Percentiles rank a stretch among this genome's conserved stretches.
phyloP scores from a whole-genome alignment of 2,113 vertebrate species.

The Prionailurus viverrinus region DNA sequence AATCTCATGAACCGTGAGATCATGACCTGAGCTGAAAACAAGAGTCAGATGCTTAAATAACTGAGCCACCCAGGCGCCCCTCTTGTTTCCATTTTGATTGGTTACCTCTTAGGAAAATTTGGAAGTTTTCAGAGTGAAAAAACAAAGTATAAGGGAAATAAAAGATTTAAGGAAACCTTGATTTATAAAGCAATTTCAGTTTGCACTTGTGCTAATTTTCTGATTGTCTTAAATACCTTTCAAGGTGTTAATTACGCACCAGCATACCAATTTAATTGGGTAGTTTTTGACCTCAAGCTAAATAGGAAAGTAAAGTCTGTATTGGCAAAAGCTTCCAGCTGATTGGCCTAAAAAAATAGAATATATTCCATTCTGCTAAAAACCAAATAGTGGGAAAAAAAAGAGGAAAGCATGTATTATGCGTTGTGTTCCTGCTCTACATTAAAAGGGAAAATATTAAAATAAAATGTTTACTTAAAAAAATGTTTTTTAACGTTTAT shows the following conservation, averaged over 20 bases:
- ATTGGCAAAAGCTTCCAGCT: neutral
- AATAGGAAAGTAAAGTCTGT: neutral
- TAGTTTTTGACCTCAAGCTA: neutral
- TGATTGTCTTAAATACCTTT: constrained; percentile 5
- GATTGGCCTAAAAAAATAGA: neutral
- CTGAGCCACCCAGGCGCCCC: too few relatives aligned
- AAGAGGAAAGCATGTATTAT: neutral
- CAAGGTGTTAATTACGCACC: neutral
- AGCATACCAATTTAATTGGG: neutral
- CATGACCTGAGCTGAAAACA: too few relatives aligned
- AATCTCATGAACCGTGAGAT: too few relatives aligned
- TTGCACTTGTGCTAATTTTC: constrained; percentile 18
- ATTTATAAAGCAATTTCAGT: neutral
- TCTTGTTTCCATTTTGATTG: neutral
- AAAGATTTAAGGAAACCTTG: neutral
- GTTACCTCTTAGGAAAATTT: neutral
- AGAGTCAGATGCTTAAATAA: too few relatives aligned
- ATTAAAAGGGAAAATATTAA: neutral
- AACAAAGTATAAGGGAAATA: neutral
- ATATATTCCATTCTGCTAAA: neutral
- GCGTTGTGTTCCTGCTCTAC: neutral
- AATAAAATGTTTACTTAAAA: constrained; percentile 29
- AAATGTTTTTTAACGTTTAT: too few relatives aligned
- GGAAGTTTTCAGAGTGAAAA: neutral
- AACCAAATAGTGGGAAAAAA: neutral